Conservation (phyloP, 2,888 invertebrate genomes). For the Pandemis cinnamomeana region DNA sequence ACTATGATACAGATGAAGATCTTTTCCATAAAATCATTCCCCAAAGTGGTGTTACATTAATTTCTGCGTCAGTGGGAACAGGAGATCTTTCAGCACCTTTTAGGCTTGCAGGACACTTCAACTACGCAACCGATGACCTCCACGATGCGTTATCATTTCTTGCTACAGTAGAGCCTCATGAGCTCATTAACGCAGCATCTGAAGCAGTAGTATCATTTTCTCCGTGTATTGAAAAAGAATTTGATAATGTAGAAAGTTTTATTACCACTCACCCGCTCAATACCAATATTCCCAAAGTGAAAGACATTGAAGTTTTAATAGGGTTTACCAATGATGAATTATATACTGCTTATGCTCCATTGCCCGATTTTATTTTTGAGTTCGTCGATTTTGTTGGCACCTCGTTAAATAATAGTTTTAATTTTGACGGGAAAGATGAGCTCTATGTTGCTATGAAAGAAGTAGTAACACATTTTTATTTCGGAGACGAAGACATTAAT, state of each 20-base stretch:
- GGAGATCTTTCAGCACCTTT: conserved; percentile 16
- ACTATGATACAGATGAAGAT: conserved; percentile 9
- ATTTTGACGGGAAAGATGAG: conserved; percentile 40
- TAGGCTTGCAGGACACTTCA: conserved; percentile 21
- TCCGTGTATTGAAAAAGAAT: conserved; percentile 40
- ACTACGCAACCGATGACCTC: conserved; percentile 12
- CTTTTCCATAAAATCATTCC: conserved; percentile 35
- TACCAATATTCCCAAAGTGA: conserved; percentile 10
- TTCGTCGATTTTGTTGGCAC: conserved; percentile 29
- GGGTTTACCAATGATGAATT: conserved; percentile 38
- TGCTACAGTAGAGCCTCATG: conserved; percentile 6
- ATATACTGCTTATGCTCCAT: neutral
- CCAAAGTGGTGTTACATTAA: conserved; percentile 29
- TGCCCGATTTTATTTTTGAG: neutral
- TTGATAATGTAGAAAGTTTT: conserved; percentile 20
- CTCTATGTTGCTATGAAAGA: conserved; percentile 46
- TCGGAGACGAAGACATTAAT: conserved; percentile 49
- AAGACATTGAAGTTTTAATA: conserved; percentile 37
- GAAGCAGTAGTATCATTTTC: conserved; percentile 9
- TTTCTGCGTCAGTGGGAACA: neutral
- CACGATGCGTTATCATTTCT: conserved; percentile 34
- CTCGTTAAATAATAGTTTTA: conserved; percentile 44
- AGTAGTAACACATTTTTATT: conserved; percentile 50
- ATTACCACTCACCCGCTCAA: conserved; percentile 33
- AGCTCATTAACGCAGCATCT: conserved; percentile 26